phyloP scores from a whole-genome alignment of 1,140 invertebrate genomes.

The Ips typographus region DNA sequence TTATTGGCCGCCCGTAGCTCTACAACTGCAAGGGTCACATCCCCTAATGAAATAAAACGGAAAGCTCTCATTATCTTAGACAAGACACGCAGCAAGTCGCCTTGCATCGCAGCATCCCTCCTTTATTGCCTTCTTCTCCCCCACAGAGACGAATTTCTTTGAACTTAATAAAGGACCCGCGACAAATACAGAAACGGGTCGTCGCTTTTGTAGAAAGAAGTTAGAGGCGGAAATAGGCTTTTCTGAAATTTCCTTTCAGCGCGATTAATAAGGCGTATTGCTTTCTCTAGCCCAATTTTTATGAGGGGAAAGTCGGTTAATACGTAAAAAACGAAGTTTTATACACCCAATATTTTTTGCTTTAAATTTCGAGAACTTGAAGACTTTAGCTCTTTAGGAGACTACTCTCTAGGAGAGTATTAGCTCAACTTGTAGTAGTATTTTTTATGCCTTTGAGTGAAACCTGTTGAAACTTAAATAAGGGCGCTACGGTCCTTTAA shows the following conservation, averaged over 20 bases:
- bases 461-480: too few relatives aligned
- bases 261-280: slow-evolving; percentile 9
- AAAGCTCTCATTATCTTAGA: slow-evolving; percentile 39
- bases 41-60: slow-evolving; percentile 36
- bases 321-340: too few relatives aligned
- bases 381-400: too few relatives aligned
- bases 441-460: too few relatives aligned
- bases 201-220: slow-evolving; percentile 13
- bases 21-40: slow-evolving; percentile 33
- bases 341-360: too few relatives aligned
- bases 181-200: slow-evolving; percentile 16
- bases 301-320: too few relatives aligned
- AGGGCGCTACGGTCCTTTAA: too few relatives aligned
- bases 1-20: slow-evolving; percentile 30
- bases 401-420: too few relatives aligned
- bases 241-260: slow-evolving; percentile 11
- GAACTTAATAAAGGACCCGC: slow-evolving; percentile 27
- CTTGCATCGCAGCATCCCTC: slow-evolving; percentile 25
- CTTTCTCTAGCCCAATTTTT: neutral
- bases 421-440: too few relatives aligned
- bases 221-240: slow-evolving; percentile 9
- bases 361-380: too few relatives aligned
- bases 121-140: slow-evolving; percentile 31
- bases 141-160: slow-evolving; percentile 31
- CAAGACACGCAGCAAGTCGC: slow-evolving; percentile 35